Conservation (phyloP, 2,797 vertebrate genomes). For the Gephyroberyx darwinii region DNA sequence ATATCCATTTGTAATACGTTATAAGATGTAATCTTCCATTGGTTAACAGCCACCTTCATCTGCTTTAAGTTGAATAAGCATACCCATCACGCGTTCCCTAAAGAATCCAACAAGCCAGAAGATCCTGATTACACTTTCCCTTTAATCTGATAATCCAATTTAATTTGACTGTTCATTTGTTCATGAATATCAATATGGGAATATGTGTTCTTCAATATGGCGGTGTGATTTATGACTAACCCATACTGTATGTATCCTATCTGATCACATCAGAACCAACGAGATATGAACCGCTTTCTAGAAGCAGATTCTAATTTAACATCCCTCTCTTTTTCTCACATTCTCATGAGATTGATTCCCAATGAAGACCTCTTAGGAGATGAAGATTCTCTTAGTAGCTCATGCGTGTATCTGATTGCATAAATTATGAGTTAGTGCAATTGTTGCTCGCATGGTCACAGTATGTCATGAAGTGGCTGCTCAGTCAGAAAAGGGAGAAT, state of each 20-base stretch:
- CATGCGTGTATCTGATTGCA: conserved; percentile 52
- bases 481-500: conserved; percentile 40
- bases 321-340: conserved; percentile 20
- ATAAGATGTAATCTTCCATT: conserved; percentile 32
- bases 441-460: conserved; percentile 39
- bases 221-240: conserved; percentile 24
- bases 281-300: not conserved
- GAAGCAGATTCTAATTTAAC: conserved; percentile 8
- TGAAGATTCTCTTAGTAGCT: conserved; percentile 38
- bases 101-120: conserved; percentile 20
- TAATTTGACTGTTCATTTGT: conserved; percentile 48
- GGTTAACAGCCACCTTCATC: conserved; percentile 34
- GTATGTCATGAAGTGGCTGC: conserved; percentile 37
- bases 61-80: conserved; percentile 43
- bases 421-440: conserved; percentile 53
- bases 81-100: conserved; percentile 25
- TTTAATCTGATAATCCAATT: conserved; percentile 63
- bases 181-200: conserved; percentile 40
- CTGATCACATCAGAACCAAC: conserved; percentile 31
- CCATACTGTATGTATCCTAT: conserved; percentile 16
- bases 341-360: conserved; percentile 38
- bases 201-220: conserved; percentile 29
- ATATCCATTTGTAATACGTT: conserved; percentile 39
- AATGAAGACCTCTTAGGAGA: conserved; percentile 40
- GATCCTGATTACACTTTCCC: conserved; percentile 43